Conservation (phyloP, 1,140 invertebrate species). For the Papilio machaon region DNA sequence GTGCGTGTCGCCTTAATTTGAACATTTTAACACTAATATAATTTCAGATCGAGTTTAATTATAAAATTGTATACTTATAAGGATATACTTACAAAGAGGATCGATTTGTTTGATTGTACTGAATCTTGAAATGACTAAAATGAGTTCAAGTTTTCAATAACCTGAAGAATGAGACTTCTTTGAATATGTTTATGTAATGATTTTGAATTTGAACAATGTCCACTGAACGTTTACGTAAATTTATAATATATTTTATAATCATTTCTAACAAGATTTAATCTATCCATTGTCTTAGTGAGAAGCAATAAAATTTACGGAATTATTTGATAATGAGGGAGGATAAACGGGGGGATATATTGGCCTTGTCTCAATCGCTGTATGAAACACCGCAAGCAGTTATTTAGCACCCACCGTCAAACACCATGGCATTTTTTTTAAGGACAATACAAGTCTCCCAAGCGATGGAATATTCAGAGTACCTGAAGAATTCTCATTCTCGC, state of each 20-base stretch:
- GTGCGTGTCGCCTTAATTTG: conserved; percentile 76
- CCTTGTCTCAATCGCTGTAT: conserved; percentile 57
- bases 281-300: conserved; percentile 55
- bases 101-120: neutral
- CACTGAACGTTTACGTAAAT: neutral
- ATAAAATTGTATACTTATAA: conserved; percentile 37
- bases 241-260: conserved; percentile 43
- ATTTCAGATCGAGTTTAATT: conserved; percentile 63
- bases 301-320: conserved; percentile 66
- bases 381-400: conserved; percentile 65
- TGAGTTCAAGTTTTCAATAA: neutral
- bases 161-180: neutral
- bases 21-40: conserved; percentile 63
- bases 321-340: conserved; percentile 72
- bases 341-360: conserved; percentile 55
- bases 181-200: too few relatives aligned
- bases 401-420: conserved; percentile 65
- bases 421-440: conserved; percentile 74
- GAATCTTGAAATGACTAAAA: neutral
- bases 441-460: conserved; percentile 75
- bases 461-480: conserved; percentile 77
- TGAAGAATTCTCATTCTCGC: conserved; percentile 80
- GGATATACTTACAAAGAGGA: neutral
- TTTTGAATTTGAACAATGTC: neutral
- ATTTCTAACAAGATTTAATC: conserved; percentile 44